Percentiles rank a stretch among this genome's conserved stretches.
phyloP scores from a whole-genome alignment of 2,888 invertebrate species.

The Apodemia duryi region DNA sequence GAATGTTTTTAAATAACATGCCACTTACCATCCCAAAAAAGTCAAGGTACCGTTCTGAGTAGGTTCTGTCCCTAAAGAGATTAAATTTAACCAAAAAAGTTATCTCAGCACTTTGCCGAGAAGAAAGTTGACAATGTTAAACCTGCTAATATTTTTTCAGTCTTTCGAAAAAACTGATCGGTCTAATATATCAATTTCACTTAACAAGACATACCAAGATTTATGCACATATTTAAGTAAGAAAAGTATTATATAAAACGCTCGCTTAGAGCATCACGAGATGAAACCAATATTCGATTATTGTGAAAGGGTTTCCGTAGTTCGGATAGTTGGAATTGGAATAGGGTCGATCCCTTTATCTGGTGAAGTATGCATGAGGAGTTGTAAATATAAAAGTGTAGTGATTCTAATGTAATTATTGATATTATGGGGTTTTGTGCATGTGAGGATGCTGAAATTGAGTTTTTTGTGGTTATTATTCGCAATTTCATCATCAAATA shows the following conservation, averaged over 20 bases:
- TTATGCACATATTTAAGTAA: slow-evolving; percentile 27
- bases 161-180: neutral
- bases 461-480: neutral
- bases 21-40: too few species aligned
- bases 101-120: too few species aligned
- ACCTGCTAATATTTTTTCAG: too few species aligned
- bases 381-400: slow-evolving; percentile 11
- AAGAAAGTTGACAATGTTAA: too few species aligned
- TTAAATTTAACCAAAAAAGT: too few species aligned
- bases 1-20: too few species aligned
- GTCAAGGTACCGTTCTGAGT: too few species aligned
- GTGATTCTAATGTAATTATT: slow-evolving; percentile 6
- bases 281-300: slow-evolving; percentile 66
- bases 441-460: neutral
- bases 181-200: neutral
- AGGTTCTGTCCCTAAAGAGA: too few species aligned
- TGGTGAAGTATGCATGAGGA: slow-evolving; percentile 35
- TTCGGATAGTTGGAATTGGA: slow-evolving; percentile 55
- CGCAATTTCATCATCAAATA: neutral
- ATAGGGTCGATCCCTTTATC: slow-evolving; percentile 45
- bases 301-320: slow-evolving; percentile 60
- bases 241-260: slow-evolving; percentile 14
- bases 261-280: slow-evolving; percentile 40
- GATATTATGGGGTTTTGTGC: neutral
- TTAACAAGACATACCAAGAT: neutral